Evolutionary conservation across 2,797 vertebrate genomes (phyloP).

Genomic region (Rhabdophis nuchalis): DNA sequence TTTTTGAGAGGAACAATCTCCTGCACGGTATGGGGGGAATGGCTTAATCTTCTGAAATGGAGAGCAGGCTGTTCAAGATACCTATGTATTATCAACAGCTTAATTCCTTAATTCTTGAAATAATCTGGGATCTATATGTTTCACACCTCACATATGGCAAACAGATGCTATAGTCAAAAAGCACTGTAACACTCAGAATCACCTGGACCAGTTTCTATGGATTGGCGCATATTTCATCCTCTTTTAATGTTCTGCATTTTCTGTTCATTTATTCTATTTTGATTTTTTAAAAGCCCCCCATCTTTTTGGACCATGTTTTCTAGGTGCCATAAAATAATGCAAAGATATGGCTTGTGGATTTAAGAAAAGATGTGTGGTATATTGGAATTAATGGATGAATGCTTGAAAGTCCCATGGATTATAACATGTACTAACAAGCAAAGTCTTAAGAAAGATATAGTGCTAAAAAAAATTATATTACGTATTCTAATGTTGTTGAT

Average conservation of each 20-base stretch:
- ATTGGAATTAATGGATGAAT: not conserved
- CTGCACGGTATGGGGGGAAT: not conserved
- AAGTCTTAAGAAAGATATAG: not conserved
- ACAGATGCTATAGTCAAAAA: not conserved
- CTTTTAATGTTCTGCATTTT: not conserved
- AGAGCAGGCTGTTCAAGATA: not conserved
- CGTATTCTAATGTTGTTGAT: not conserved
- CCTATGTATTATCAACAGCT: not conserved
- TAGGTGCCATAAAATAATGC: not conserved
- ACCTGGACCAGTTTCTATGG: not conserved
- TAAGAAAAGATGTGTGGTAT: not conserved
- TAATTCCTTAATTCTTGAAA: constrained; percentile 8
- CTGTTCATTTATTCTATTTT: not conserved
- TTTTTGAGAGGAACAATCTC: not conserved
- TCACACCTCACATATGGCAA: not conserved
- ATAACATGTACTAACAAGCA: not conserved
- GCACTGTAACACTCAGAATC: not conserved
- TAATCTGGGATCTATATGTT: constrained; percentile 7
- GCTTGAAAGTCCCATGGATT: not conserved
- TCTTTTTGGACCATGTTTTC: constrained; percentile 17
- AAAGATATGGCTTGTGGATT: not conserved
- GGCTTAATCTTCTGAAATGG: not conserved
- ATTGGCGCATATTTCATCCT: not conserved
- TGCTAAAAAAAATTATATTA: too few species aligned
- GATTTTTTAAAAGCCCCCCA: not conserved